Base-by-base conservation (phyloP, 1,140 invertebrate genomes). In the Bombus balteatus region DNA sequence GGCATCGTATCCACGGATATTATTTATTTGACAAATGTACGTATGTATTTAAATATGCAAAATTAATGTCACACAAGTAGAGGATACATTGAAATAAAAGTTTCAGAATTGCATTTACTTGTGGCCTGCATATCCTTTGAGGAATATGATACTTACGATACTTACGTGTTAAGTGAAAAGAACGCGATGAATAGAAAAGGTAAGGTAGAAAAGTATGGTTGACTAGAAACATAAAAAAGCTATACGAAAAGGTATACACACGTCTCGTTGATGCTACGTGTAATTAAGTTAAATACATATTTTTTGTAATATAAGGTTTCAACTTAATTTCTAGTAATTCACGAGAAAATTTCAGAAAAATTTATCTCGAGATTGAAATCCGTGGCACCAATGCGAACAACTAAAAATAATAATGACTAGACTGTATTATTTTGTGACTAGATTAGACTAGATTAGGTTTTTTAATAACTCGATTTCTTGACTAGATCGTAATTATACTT, bases 1-100 rank as follows among this genome's bases (percentile, higher is more conserved):
- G 91, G 91, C 91, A 92, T 87, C 91, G 68, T 28, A 92, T 92
- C 84, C 91, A 92, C 91, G 90, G 90, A 74, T 53, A 53, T 62
- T 83, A 43, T 70, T 74, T 72, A 25, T 73, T 70, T 88, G 43
- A 62, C 32, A 57, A 76, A 28, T 62, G 59, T 62, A 39, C 34
- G 34, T 34, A 34, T 34, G 34, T 34, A 34, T 34, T 34, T 34
- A 34, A 34, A 34, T 34, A 34, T 34, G 34, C 34, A 34, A 34
- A 34, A 34, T 34, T 34, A 34, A 34, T 34, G 34, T 34, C 34
- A 34, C 34, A 34, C 34, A 34, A 34, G 2, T 34, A 34, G 34
- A 34, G 34, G 34, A 2, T 34, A 34, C 34, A 34, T 34, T 34
- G 34, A 34, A 34, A 34, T 34, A 34, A 34, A 34, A 34, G 34